Evolutionary conservation across 2,797 vertebrate genomes (phyloP), one percentile per base, ranked within the genome.

Genomic region (Glossophaga mutica): DNA sequence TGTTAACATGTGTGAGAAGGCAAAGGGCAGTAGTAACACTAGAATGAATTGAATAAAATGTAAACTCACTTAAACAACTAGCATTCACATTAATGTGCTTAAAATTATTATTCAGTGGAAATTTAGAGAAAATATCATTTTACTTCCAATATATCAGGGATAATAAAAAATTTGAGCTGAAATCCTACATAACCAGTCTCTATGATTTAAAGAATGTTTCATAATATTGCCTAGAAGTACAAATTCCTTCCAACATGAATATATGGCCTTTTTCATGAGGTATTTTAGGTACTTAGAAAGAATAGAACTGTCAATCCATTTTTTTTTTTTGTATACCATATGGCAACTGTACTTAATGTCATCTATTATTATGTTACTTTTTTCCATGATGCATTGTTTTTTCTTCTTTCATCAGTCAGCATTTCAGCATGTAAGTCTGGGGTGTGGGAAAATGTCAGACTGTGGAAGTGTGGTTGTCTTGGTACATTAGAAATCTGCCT

Each of bases 221-320:
- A 93, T 59, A 94, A 73, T 57, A 37, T 62, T 86, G 9, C 39
- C 67, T 83, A 96, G 22, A 59, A 97, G 89, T 97, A 87, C 2
- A 97, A 91, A 97, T 93, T 97, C 94, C 34, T 98, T 96, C 81
- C 44, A 68, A 93, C 97, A 95, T 97, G 65, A 94, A 91, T 74
- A 86, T 94, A 77, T 89, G 91, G 74, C 44, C 65, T 96, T 97
- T 84, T 96, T 98, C 94, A 93, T 70, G 37, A 97, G 86, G 87
- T 97, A 98, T 97, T 98, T 96, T 98, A 98, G 96, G 94, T 95
- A 94, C 77, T 85, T 50, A 91, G 55, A 97, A 78, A 88, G 44
- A 97, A 92, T 76, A 83, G 46, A 97, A 96, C 76, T 94, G 83
- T 95, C 96, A 91, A 98, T n/a, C 62, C 62, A 32, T 62, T 32